These are phyloP conservation scores for Lasioglossum malachurum DNA, from an alignment of 2,888 invertebrate genomes.

Conservation along the genomic window DNA sequence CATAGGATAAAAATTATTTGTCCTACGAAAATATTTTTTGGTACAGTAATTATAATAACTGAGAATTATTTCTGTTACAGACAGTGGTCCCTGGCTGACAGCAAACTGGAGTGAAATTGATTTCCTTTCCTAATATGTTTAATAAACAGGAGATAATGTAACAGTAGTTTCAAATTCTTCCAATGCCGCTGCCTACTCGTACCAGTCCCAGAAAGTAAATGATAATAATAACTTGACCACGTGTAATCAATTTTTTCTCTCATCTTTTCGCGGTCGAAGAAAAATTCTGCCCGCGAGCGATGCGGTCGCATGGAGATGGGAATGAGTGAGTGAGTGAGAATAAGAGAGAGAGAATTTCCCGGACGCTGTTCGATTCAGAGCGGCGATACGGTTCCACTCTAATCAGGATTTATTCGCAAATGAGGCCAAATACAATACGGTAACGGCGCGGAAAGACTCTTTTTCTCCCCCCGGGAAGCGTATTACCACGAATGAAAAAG, in stretches of 20 bases:
- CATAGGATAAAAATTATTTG: not conserved
- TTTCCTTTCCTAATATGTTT: too few species aligned
- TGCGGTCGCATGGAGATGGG: slow-evolving; percentile 27
- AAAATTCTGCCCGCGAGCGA: slow-evolving; percentile 43
- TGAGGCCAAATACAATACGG: slow-evolving; percentile 59
- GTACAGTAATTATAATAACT: too few species aligned
- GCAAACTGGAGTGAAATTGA: too few species aligned
- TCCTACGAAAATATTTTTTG: too few species aligned
- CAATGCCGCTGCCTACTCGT: too few species aligned
- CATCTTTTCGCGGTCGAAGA: slow-evolving; percentile 44
- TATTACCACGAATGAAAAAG: slow-evolving; percentile 53
- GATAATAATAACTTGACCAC: not conserved
- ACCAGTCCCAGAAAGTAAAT: too few species aligned
- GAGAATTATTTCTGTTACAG: too few species aligned
- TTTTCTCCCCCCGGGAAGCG: not conserved
- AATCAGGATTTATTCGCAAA: slow-evolving; percentile 63
- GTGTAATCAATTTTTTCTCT: slow-evolving; percentile 32
- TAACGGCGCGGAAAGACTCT: slow-evolving; percentile 32
- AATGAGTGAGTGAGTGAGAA: not conserved
- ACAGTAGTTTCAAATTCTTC: too few species aligned
- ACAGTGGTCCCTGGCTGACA: too few species aligned
- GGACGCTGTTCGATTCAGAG: slow-evolving; percentile 40
- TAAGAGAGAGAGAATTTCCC: not conserved
- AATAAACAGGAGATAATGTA: too few species aligned
- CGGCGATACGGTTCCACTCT: slow-evolving; percentile 50